phyloP scores from a whole-genome alignment of 2,113 vertebrate genomes.

The Coreoperca whiteheadi region DNA sequence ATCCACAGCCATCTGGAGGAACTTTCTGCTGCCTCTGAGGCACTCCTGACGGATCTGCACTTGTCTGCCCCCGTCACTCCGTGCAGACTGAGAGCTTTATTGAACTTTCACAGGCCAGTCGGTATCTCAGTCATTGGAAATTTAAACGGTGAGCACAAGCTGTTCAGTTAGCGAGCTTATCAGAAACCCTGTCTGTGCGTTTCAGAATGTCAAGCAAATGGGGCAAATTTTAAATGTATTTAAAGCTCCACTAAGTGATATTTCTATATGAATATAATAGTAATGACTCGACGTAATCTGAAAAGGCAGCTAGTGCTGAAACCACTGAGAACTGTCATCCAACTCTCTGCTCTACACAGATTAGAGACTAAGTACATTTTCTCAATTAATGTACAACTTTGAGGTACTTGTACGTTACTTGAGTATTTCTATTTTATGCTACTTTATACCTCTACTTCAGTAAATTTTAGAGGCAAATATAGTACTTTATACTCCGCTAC shows the following conservation, averaged over 20 bases:
- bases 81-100: slow-evolving; percentile 33
- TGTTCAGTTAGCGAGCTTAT: slow-evolving; percentile 14
- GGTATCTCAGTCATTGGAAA: slow-evolving; percentile 35
- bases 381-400: background rate
- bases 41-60: slow-evolving; percentile 30
- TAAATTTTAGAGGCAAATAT: background rate
- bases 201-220: slow-evolving; percentile 18
- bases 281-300: background rate
- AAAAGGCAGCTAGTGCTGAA: background rate
- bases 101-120: slow-evolving; percentile 19
- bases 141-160: slow-evolving; percentile 35
- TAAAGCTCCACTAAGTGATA: background rate
- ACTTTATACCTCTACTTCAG: background rate
- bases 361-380: background rate
- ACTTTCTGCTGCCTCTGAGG: slow-evolving; percentile 30
- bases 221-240: background rate
- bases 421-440: background rate
- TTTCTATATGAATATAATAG: background rate
- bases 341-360: background rate
- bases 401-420: background rate
- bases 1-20: slow-evolving; percentile 53
- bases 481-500: background rate
- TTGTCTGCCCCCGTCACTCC: slow-evolving; percentile 31
- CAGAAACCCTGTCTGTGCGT: background rate
- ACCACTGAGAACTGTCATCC: background rate